Evolutionary conservation across 1,140 invertebrate genomes (phyloP), one percentile per base, ranked within the genome.

Genomic region (Aricia agestis): DNA sequence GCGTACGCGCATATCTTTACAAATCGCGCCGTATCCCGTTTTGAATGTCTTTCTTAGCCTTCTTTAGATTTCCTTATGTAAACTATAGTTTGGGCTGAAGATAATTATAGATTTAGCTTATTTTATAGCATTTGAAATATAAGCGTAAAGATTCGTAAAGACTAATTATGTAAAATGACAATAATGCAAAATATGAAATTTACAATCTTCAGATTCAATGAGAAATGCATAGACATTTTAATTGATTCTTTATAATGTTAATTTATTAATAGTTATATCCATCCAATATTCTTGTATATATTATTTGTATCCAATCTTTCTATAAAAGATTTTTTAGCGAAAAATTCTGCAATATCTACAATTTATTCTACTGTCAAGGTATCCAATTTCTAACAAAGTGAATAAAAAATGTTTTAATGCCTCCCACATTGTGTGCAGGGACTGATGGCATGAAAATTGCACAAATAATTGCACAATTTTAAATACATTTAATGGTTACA

Each of bases 401-500:
- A 11, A 52, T 36, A 52, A 4, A 15, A 52, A 52, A 52, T 52
- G 1, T 52, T 52, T 36, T 52, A 52, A 13, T 52, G 45, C 45
- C 45, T 15, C 41, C 41, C 41, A 52, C 45, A 4, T 52, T 52
- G 45, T 13, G 1, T 13, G 45, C 13, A 52, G 13, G 45, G 6
- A 52, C 45, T 52, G 45, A 11, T 52, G 45, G 45, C 45, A 52
- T 52, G 45, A 52, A 25, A 69, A 41, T 73, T 68, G 66, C 69
- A 73, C 70, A 72, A 73, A 76, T 76, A 72, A 69, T 74, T 71
- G 70, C 68, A 70, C 68, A 73, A 70, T 74, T 75, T 75, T 69
- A 72, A 68, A 70, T 74, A 69, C 69, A 72, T 84, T 87, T 86
- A 86, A 85, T 87, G 85, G 86, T 87, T 85, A 82, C 77, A 75